Percentiles rank a stretch among this genome's conserved stretches.
Evolutionary conservation across 2,797 vertebrate genomes (phyloP).

Genomic region (Pogonophryne albipinna): DNA sequence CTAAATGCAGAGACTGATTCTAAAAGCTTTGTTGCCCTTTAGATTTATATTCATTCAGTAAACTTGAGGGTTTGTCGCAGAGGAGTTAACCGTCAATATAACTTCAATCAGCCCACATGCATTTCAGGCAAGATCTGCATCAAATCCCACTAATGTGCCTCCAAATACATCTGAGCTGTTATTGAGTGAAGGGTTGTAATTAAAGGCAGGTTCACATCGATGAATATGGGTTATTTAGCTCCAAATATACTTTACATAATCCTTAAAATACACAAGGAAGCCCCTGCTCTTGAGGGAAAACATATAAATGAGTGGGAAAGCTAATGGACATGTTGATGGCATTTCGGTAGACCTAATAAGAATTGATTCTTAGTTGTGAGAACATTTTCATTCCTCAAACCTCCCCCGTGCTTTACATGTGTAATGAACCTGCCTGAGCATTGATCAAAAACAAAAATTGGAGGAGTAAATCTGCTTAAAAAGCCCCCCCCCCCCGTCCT

Average conservation of each 20-base stretch:
- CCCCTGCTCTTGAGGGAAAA: constrained; percentile 47
- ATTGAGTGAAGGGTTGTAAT: constrained; percentile 78
- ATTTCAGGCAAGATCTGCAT: constrained; percentile 68
- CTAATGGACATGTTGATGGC: constrained; percentile 82
- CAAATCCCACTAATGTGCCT: constrained; percentile 63
- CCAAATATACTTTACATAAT: constrained; percentile 81
- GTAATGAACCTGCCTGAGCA: constrained; percentile 80
- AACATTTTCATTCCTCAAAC: constrained; percentile 67
- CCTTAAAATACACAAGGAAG: constrained; percentile 75
- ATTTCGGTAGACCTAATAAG: constrained; percentile 76
- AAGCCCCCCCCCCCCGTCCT: constrained; percentile 49
- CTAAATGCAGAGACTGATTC: constrained; percentile 44
- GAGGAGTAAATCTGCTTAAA: constrained; percentile 82
- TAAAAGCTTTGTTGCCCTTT: constrained; percentile 55
- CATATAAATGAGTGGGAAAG: constrained; percentile 74
- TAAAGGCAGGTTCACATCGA: constrained; percentile 79
- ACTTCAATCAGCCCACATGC: constrained; percentile 66
- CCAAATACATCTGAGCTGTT: constrained; percentile 50
- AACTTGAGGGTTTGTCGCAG: constrained; percentile 60
- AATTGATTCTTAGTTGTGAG: constrained; percentile 75
- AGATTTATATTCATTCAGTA: constrained; percentile 67
- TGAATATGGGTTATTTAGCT: constrained; percentile 76
- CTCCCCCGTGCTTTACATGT: constrained; percentile 71
- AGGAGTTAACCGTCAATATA: constrained; percentile 65
- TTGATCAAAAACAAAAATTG: constrained; percentile 80